A percentile compares a stretch with the other conserved stretches of the same genome.
These are phyloP conservation scores for Pseudochaenichthys georgianus DNA, from an alignment of 2,797 vertebrate genomes.

Conservation along the genomic window DNA sequence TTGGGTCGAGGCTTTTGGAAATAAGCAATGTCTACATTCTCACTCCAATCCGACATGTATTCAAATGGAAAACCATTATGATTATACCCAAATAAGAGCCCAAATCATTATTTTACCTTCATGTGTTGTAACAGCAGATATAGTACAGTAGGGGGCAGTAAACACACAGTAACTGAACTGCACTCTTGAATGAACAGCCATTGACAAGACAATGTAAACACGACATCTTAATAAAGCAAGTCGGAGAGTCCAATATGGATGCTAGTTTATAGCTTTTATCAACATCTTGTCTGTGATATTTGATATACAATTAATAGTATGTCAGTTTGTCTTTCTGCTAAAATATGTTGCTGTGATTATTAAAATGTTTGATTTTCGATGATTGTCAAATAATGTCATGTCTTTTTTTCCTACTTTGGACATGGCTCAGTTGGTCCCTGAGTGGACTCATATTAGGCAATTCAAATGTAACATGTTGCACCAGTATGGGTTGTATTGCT, in stretches of 20 bases:
- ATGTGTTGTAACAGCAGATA: slow-evolving; percentile 7
- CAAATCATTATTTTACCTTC: not conserved
- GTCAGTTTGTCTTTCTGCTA: not conserved
- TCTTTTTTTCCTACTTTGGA: not conserved
- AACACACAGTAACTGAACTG: not conserved
- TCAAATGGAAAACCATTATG: too few species aligned
- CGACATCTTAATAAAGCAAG: not conserved
- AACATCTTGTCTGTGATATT: not conserved
- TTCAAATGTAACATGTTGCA: not conserved
- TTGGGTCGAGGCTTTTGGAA: not conserved
- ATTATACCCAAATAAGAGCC: not conserved
- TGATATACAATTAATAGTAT: not conserved
- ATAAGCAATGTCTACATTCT: not conserved
- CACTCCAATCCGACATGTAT: not conserved
- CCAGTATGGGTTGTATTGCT: not conserved
- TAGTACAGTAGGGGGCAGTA: slow-evolving; percentile 40
- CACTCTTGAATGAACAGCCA: not conserved
- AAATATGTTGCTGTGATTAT: not conserved
- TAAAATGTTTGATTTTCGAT: too few species aligned
- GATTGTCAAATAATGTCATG: too few species aligned
- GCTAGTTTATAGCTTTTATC: not conserved
- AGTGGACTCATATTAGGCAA: not conserved
- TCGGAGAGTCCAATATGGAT: not conserved
- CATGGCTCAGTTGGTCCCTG: not conserved
- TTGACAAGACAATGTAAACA: not conserved